phyloP scores from a whole-genome alignment of 2,113 vertebrate genomes.

The Hydrolagus affinis region DNA sequence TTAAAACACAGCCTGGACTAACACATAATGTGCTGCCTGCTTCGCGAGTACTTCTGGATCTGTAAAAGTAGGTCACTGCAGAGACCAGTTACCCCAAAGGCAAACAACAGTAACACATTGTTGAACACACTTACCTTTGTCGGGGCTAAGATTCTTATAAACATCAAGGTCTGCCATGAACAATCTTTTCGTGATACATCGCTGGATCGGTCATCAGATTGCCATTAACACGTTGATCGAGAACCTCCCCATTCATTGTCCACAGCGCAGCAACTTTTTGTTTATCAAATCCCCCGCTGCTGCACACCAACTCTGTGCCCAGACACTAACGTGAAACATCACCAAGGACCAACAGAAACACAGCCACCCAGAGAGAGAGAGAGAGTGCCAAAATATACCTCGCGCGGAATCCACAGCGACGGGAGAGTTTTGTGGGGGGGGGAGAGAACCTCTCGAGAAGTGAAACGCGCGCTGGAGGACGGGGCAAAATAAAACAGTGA shows the following conservation, averaged over 20 bases:
- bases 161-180: constrained; percentile 93
- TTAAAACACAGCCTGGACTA: not conserved
- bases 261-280: not conserved
- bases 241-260: not conserved
- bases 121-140: constrained; percentile 74
- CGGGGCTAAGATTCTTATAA: constrained; percentile 80
- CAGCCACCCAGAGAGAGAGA: not conserved
- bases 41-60: not conserved
- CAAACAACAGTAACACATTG: not conserved
- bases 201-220: constrained; percentile 36
- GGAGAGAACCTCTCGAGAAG: not conserved
- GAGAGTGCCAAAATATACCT: not conserved
- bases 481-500: too few species aligned
- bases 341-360: not conserved
- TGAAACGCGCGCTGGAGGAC: not conserved
- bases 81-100: not conserved
- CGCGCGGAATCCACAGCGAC: not conserved
- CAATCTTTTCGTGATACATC: constrained; percentile 51
- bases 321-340: not conserved
- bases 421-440: too few species aligned
- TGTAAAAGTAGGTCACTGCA: not conserved
- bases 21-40: not conserved
- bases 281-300: not conserved
- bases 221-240: not conserved
- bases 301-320: not conserved